Base-by-base conservation (phyloP, 1,140 invertebrate genomes). In the Drosophila micromelanica region DNA sequence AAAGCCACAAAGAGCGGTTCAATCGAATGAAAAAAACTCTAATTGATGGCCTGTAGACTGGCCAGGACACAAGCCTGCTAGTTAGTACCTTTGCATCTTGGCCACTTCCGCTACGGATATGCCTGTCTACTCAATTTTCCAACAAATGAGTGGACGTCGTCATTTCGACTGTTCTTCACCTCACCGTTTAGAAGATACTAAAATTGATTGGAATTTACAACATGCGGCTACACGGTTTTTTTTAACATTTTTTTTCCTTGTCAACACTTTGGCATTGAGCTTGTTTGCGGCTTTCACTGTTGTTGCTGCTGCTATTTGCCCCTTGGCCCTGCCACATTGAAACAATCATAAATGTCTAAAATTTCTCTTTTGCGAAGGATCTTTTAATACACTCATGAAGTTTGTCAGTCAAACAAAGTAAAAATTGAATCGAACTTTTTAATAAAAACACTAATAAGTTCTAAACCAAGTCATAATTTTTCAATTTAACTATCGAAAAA, bases 71-170 rank as follows among this genome's bases (percentile, higher is more conserved):
- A 12, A 12, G 38, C 13, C 52, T 37, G 48, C 70, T 35, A 8
- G 7, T 78, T 35, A 8, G 7, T 78, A 62, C 69, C 27, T 59
- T 59, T 74, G 38, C 87, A 91, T 90, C 87, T 90, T 90, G 89
- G 81, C 87, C 87, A 86, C 76, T 78, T 90, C 80, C 85, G 72
- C 71, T 65, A 30, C 77, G 82, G 79, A 89, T 79, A 68, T 90
- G 74, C 80, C 86, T 81, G 84, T 90, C 87, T 89, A 74, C 75
- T 85, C 89, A 91, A 91, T 90, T 90, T 90, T 90, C 74, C 87
- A 68, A 78, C 80, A 89, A 89, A 89, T 89, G 76, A 90, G 69
- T 80, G 65, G 51, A 57, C 51, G 45, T 49, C 20, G 17, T 57
- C 43, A 32, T 65, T 13, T 52, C 45, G 9, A 37, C 43, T 13